phyloP scores from a whole-genome alignment of 2,797 vertebrate genomes.

The Argyrosomus regius region DNA sequence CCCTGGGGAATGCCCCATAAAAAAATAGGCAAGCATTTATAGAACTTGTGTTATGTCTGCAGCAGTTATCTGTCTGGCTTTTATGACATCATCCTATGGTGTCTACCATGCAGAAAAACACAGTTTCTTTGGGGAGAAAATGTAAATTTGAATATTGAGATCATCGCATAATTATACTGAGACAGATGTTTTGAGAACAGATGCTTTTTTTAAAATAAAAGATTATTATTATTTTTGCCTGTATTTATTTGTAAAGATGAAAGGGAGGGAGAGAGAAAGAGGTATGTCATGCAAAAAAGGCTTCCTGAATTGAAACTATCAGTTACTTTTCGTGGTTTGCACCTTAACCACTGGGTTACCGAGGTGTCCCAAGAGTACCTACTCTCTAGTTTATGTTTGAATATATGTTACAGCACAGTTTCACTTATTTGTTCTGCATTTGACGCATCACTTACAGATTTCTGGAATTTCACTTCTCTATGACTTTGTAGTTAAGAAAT shows the following conservation, averaged over 20 bases:
- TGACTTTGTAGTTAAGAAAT: background rate
- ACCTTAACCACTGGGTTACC: too few species aligned
- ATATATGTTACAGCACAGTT: background rate
- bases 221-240: background rate
- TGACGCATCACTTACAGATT: too few species aligned
- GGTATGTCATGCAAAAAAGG: background rate
- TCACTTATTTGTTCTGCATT: background rate
- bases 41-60: background rate
- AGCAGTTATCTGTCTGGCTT: constrained; percentile 15
- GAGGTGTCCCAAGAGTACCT: background rate
- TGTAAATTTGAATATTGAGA: background rate
- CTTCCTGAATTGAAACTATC: too few species aligned
- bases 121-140: background rate
- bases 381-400: background rate
- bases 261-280: background rate
- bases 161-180: too few species aligned
- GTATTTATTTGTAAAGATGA: background rate
- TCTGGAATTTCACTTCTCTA: too few species aligned
- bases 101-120: background rate
- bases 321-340: too few species aligned
- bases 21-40: constrained; percentile 11
- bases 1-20: background rate
- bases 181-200: background rate
- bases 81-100: background rate
- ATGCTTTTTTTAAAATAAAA: background rate